Percentiles rank a stretch among this genome's conserved stretches.
Conservation (phyloP, 2,888 invertebrate species). For the Steinernema carpocapsae region DNA sequence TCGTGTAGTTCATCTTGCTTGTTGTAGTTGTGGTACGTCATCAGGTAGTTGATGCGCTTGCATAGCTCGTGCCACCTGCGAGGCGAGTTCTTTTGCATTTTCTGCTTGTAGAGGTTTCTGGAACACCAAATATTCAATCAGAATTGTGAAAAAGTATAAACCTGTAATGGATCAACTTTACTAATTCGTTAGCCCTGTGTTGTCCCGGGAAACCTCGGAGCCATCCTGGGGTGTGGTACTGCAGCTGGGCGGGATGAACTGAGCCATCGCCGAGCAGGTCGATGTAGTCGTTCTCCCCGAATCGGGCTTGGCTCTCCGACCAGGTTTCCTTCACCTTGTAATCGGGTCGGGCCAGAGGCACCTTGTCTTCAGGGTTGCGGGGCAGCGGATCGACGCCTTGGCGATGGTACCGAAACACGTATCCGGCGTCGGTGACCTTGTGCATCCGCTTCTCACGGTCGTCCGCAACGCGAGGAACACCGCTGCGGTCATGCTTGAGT, state of each 20-base stretch:
- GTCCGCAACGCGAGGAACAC: conserved; percentile 64
- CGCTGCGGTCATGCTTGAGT: conserved; percentile 56
- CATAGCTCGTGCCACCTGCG: conserved; percentile 66
- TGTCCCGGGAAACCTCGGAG: conserved; percentile 85
- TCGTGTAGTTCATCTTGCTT: conserved; percentile 67
- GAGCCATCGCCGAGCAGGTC: conserved; percentile 86
- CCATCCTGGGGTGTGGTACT: conserved; percentile 87
- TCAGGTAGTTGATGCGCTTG: conserved; percentile 67
- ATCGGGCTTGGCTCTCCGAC: conserved; percentile 48
- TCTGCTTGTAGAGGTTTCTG: conserved; percentile 62
- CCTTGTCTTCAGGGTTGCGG: conserved; percentile 57
- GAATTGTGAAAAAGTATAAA: background rate
- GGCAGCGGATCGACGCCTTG: conserved; percentile 64
- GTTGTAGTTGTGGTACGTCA: conserved; percentile 68
- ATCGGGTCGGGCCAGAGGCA: conserved; percentile 56
- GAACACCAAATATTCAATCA: background rate
- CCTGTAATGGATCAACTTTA: conserved; percentile 68
- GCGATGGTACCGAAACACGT: conserved; percentile 65
- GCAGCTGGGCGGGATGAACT: conserved; percentile 80
- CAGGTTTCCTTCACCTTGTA: conserved; percentile 52
- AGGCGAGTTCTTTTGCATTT: conserved; percentile 62
- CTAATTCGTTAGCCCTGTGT: conserved; percentile 67
- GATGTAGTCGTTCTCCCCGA: conserved; percentile 68
- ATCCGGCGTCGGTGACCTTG: conserved; percentile 58
- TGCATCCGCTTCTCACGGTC: conserved; percentile 58